Base-by-base conservation (phyloP, 1,140 invertebrate genomes). In the Anastrepha ludens region DNA sequence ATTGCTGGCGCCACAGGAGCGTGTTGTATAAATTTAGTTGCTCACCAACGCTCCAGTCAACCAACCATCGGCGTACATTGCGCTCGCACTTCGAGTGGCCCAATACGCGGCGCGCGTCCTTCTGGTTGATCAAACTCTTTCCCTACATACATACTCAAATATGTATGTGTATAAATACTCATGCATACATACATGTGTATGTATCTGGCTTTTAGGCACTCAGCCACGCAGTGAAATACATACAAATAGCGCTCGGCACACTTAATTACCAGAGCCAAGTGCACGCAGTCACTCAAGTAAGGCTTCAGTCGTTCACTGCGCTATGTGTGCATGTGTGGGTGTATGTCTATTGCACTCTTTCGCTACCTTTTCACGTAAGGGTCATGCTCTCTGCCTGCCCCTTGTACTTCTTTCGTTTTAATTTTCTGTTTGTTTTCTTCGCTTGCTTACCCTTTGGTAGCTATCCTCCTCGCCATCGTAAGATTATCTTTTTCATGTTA, bases 401-500 rank as follows among this genome's bases (percentile, higher is more conserved):
- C 50, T 55, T 55, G 11, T 11, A 8, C 3, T 67, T 15, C 64
- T 4, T 67, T 13, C 39, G 0, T 29, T 67, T 39, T 13, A 39
- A 9, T 3, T 74, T 13, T 55, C 11, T 55, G 6, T 55, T 55
- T 55, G 11, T 11, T 44, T 74, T 17, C 41, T 44, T 74, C 17
- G 17, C 67, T 74, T 17, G 15, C 67, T 74, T 74, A 41, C 15
- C 13, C 67, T 47, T 17, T 3, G 39, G 39, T 47, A 44, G 15
- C 67, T 44, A 41, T 41, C 39, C 64, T 20, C 64, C 7, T 65
- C 4, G 9, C 67, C 15, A 17, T 41, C 39, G 15, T 39, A 41
- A 41, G 86, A 74, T 87, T 87, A 87, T 87, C 86, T 74, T 74
- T 74, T 87, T 47, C 86, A 87, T 87, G 86, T 87, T 87, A 87